Percentiles rank a stretch among this genome's conserved stretches.
Conservation (phyloP, 2,113 vertebrate species). For the Thryonomys swinderianus region DNA sequence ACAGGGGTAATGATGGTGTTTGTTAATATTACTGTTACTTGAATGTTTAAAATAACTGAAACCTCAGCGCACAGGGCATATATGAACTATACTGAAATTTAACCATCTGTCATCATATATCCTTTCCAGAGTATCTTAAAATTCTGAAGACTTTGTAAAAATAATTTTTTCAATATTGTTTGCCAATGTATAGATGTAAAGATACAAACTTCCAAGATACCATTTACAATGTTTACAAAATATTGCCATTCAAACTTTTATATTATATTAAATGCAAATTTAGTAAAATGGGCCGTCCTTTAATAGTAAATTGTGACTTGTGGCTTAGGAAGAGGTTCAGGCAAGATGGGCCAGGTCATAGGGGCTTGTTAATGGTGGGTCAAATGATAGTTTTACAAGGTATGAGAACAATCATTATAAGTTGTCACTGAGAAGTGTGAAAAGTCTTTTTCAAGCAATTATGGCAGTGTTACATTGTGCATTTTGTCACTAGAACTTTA, state of each 20-base stretch:
- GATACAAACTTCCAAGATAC: no score
- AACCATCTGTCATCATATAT: not conserved
- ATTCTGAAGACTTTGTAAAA: not conserved
- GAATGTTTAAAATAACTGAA: conserved; percentile 20
- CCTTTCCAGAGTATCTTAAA: not conserved
- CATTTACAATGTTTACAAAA: not conserved
- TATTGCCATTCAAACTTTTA: not conserved
- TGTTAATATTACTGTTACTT: not conserved
- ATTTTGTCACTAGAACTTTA: not conserved
- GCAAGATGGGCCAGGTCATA: not conserved
- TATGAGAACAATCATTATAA: not conserved
- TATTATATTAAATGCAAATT: not conserved
- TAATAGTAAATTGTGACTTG: not conserved
- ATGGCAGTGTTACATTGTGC: not conserved
- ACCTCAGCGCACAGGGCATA: not conserved
- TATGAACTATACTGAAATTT: not conserved
- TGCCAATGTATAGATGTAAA: conserved; percentile 1
- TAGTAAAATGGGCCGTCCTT: not conserved
- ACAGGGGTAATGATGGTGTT: not conserved
- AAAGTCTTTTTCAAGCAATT: not conserved
- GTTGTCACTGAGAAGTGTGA: not conserved
- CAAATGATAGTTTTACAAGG: not conserved
- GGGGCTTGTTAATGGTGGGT: not conserved
- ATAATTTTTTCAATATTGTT: not conserved
- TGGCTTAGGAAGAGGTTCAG: not conserved